Conservation (phyloP, 2,113 vertebrate genomes). For the Willisornis vidua region DNA sequence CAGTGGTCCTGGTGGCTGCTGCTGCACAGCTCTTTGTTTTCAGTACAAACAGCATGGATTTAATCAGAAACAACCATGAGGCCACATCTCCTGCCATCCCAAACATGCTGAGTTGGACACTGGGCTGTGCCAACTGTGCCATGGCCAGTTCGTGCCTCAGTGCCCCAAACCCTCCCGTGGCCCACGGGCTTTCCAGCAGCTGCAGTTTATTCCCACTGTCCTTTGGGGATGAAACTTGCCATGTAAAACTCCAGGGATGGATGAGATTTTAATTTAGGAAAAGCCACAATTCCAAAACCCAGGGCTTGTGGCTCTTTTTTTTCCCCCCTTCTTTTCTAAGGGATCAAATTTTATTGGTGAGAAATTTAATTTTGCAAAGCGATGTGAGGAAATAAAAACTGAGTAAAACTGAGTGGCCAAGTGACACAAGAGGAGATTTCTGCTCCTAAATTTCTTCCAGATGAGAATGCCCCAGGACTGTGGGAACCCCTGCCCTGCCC, state of each 20-base stretch:
- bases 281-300: neutral
- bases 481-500: neutral
- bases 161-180: neutral
- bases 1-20: neutral
- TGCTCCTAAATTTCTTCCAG: neutral
- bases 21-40: neutral
- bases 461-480: neutral
- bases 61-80: neutral
- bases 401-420: neutral
- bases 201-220: neutral
- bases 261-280: neutral
- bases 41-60: neutral
- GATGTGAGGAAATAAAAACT: neutral
- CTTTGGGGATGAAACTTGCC: neutral
- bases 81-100: neutral
- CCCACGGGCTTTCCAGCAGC: neutral
- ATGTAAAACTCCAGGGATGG: neutral
- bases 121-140: neutral
- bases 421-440: neutral
- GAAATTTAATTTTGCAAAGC: neutral
- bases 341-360: conserved; percentile 15
- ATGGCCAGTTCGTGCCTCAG: neutral
- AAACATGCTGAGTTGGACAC: neutral
- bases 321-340: neutral
- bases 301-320: neutral